Conservation (phyloP, 2,888 invertebrate species). For the Hololepta plana region DNA sequence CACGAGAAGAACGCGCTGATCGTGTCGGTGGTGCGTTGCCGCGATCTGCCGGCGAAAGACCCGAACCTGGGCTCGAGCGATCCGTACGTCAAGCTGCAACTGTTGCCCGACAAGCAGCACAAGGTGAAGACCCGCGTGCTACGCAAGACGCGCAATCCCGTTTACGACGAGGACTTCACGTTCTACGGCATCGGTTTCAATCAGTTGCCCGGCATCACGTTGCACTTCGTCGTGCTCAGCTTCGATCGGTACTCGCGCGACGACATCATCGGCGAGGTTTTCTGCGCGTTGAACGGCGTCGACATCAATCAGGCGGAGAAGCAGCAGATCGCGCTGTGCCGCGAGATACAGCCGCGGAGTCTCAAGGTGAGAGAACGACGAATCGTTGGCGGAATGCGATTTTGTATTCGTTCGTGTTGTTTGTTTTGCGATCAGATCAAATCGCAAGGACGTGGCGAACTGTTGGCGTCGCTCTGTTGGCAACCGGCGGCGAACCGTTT, state of each 20-base stretch:
- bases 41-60: slow-evolving; percentile 73
- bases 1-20: slow-evolving; percentile 79
- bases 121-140: slow-evolving; percentile 94
- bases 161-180: slow-evolving; percentile 97
- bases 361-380: slow-evolving; percentile 48
- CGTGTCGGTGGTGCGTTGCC: slow-evolving; percentile 82
- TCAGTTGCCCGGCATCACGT: slow-evolving; percentile 74
- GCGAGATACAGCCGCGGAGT: slow-evolving; percentile 84
- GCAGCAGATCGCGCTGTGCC: slow-evolving; percentile 63
- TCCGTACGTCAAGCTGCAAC: slow-evolving; percentile 94
- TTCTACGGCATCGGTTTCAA: slow-evolving; percentile 86
- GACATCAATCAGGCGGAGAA: slow-evolving; percentile 53
- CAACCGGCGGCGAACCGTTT: slow-evolving; percentile 91
- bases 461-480: slow-evolving; percentile 92
- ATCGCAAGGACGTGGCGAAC: slow-evolving; percentile 83
- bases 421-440: slow-evolving; percentile 49
- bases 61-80: slow-evolving; percentile 68
- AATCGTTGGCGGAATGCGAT: neutral
- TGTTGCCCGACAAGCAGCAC: slow-evolving; percentile 94
- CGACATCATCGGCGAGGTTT: slow-evolving; percentile 95
- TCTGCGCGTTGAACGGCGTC: slow-evolving; percentile 56
- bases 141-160: slow-evolving; percentile 87
- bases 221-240: slow-evolving; percentile 85
- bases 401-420: neutral
- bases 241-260: slow-evolving; percentile 91